Conservation (phyloP, 30 jellyfish, hydroid and myxozoan genomes). For the Cassiopea xamachana region DNA sequence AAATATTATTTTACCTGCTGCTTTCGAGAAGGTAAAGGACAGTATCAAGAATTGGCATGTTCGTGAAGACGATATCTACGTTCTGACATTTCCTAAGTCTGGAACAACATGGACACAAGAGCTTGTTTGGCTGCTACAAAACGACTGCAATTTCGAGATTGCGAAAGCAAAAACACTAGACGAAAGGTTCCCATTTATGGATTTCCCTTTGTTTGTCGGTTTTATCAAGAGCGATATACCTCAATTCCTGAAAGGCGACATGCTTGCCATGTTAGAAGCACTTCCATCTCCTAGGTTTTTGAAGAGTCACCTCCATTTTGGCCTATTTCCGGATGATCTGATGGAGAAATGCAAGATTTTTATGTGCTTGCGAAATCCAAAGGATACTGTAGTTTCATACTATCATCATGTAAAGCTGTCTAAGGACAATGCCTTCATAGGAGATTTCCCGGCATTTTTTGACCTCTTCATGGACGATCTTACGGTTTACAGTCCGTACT, state of each 20-base stretch:
- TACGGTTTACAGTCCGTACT: constrained; percentile 15
- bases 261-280: not conserved
- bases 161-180: constrained; percentile 2
- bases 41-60: not conserved
- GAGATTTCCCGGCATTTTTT: constrained; percentile 22
- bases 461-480: constrained; percentile 43
- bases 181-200: not conserved
- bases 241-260: not conserved
- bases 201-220: not conserved
- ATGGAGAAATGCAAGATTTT: constrained; percentile 29
- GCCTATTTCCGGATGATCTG: constrained; percentile 9
- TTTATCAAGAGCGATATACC: not conserved
- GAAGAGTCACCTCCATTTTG: constrained; percentile 8
- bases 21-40: constrained; percentile 15
- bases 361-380: constrained; percentile 40
- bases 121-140: constrained; percentile 13
- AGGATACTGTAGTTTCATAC: constrained; percentile 49
- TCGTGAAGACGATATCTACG: constrained; percentile 32
- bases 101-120: constrained; percentile 58
- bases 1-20: not conserved
- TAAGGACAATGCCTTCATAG: not conserved
- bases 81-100: constrained; percentile 15
- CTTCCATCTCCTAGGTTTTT: constrained; percentile 20
- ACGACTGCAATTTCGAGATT: not conserved
- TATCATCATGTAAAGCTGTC: constrained; percentile 15